Evolutionary conservation across 2,113 vertebrate species (phyloP).

Genomic region (Hypomesus transpacificus): DNA sequence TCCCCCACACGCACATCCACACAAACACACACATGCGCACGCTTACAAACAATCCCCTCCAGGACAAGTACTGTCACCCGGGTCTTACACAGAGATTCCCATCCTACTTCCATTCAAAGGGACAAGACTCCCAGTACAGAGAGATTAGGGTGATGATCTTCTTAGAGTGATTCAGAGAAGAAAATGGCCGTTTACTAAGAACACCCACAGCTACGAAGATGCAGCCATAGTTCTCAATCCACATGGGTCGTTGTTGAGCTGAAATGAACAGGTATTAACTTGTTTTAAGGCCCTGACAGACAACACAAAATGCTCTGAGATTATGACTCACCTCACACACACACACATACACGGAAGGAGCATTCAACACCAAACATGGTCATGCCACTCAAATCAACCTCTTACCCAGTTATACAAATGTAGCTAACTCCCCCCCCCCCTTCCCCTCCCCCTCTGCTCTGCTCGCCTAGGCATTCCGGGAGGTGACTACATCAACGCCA

Average conservation of each 20-base stretch:
- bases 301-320: too few species aligned
- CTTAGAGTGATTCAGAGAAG: slow-evolving; percentile 36
- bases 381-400: neutral
- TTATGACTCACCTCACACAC: too few species aligned
- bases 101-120: slow-evolving; percentile 61
- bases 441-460: neutral
- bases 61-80: slow-evolving; percentile 61
- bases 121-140: slow-evolving; percentile 56
- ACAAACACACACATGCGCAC: slow-evolving; percentile 31
- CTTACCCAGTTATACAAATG: neutral
- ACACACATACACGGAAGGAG: too few species aligned
- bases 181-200: too few species aligned
- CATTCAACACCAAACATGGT: neutral
- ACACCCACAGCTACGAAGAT: too few species aligned
- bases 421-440: neutral
- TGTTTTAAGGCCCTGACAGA: too few species aligned
- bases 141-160: slow-evolving; percentile 65
- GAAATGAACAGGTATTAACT: too few species aligned
- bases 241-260: too few species aligned
- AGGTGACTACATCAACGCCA: slow-evolving; percentile 96
- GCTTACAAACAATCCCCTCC: slow-evolving; percentile 55
- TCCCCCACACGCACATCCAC: slow-evolving; percentile 66
- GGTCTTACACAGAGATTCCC: slow-evolving; percentile 56
- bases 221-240: too few species aligned
- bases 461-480: slow-evolving; percentile 83